These are phyloP conservation scores for Cephus nigrinus DNA, from an alignment of 2,888 invertebrate species.

Conservation along the genomic window DNA sequence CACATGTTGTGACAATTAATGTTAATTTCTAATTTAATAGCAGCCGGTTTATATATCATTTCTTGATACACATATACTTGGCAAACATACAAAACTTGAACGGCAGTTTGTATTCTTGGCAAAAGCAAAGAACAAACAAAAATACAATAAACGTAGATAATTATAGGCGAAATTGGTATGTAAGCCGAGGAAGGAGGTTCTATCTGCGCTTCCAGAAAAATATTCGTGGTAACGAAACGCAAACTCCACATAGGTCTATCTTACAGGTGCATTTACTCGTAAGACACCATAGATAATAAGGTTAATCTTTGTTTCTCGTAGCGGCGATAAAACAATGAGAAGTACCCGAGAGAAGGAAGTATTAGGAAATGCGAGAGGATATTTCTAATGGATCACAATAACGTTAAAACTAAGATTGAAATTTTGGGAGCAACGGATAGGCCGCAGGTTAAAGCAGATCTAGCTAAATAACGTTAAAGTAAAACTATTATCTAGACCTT, in stretches of 20 bases:
- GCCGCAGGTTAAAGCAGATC: constrained; percentile 12
- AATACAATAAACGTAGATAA: neutral
- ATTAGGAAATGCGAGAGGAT: neutral
- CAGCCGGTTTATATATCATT: neutral
- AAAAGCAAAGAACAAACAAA: neutral
- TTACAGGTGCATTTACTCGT: neutral
- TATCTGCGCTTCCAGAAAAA: neutral
- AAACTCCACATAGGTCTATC: neutral
- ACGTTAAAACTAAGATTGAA: constrained; percentile 22
- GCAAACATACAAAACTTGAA: neutral
- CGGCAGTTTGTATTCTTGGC: neutral
- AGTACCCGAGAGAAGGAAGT: neutral
- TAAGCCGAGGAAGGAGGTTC: neutral
- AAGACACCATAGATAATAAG: neutral
- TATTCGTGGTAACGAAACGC: neutral
- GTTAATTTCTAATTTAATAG: neutral
- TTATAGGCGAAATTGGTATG: neutral
- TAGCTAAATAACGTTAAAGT: constrained; percentile 3
- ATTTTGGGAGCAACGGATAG: constrained; percentile 25
- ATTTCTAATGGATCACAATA: constrained; percentile 4
- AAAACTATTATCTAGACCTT: constrained; percentile 14
- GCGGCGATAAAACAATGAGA: neutral
- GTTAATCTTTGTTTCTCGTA: constrained; percentile 1
- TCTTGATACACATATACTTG: neutral
- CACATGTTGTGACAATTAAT: neutral